A percentile compares a stretch with the other conserved stretches of the same genome.
These are phyloP conservation scores for Chrosomus eos DNA, from an alignment of 2,797 vertebrate species.

Conservation along the genomic window DNA sequence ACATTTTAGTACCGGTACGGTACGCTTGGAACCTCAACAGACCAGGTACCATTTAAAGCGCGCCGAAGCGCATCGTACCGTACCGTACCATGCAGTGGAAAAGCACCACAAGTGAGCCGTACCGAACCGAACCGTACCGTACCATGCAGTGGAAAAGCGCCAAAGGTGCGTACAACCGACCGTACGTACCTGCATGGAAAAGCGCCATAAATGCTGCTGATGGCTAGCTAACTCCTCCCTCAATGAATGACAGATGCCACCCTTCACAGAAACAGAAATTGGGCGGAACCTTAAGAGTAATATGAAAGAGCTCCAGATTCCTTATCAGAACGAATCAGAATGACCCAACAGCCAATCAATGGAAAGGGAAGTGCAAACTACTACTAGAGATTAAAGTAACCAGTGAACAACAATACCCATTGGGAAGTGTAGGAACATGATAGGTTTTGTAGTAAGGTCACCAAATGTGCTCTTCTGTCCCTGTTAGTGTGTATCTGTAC, in stretches of 20 bases:
- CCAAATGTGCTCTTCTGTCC: slow-evolving; percentile 1
- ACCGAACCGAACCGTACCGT: too few species aligned
- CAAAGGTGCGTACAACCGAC: too few species aligned
- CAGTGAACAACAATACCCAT: slow-evolving; percentile 13
- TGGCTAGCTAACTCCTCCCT: slow-evolving; percentile 43
- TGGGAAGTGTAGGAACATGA: slow-evolving; percentile 12
- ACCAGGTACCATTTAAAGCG: too few species aligned
- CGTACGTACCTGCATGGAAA: too few species aligned
- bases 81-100: too few species aligned
- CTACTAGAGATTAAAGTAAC: too few species aligned
- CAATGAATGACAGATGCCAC: slow-evolving; percentile 46
- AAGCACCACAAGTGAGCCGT: too few species aligned
- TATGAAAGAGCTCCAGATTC: slow-evolving; percentile 20
- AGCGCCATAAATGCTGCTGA: slow-evolving; percentile 22
- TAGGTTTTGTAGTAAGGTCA: slow-evolving; percentile 34
- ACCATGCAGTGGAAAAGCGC: too few species aligned
- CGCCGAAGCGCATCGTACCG: too few species aligned
- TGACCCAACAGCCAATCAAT: slow-evolving; percentile 30
- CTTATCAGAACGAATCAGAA: slow-evolving; percentile 1
- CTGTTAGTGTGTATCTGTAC: slow-evolving; percentile 10
- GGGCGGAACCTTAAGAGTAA: slow-evolving; percentile 21
- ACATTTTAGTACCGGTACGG: too few species aligned
- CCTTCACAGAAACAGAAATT: slow-evolving; percentile 33
- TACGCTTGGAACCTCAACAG: too few species aligned
- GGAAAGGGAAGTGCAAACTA: neutral